Base-by-base conservation (phyloP, 2,888 invertebrate species). In the Tetragnatha montana region DNA sequence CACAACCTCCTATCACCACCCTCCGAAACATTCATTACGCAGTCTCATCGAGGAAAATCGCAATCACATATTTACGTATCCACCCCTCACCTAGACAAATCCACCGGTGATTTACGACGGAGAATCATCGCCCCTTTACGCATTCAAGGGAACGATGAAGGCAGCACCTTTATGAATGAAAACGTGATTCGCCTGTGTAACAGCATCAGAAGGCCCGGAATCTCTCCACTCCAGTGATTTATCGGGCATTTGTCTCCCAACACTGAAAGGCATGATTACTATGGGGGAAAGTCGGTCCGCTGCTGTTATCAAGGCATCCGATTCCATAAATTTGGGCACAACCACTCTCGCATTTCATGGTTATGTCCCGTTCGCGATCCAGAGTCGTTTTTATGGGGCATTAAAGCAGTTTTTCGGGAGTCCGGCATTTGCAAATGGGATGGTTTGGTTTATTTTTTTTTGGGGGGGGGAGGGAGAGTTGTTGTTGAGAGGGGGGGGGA, bases 131-230 rank as follows among this genome's bases (percentile, higher is more conserved):
- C 82, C 60, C 35, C 19, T n/a, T 35, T 35, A 35, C 35, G 35
- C 35, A 35, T 35, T 70, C 14, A 22, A 71, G 71, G 70, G 70
- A 19, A 50, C 35, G 74, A 71, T 21, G 60, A 8, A 1, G 22
- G 73, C n/a, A n/a, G 2, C 35, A 35, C 35, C 35, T 35, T 35
- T 35, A 35, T 35, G 60, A 35, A 68, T 51, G 19, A 81, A 82
- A 82, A 82, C 82, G 82, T 82, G 82, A 82, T 82, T 82, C 74
- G 74, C 22, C 74, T 82, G 60, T 82, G 73, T 82, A 82, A 76
- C 19, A 76, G 49, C n/a, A 47, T 8, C 17, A 8, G 35, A 35
- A 35, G 21, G 10, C 22, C n/a, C 7, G 21, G 14, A 60, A 17
- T 74, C 73, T 35, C n/a, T 51, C 35, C 60, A 12, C 73, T 21